Evolutionary conservation across 2,797 vertebrate species (phyloP).

Genomic region (Falco biarmicus): DNA sequence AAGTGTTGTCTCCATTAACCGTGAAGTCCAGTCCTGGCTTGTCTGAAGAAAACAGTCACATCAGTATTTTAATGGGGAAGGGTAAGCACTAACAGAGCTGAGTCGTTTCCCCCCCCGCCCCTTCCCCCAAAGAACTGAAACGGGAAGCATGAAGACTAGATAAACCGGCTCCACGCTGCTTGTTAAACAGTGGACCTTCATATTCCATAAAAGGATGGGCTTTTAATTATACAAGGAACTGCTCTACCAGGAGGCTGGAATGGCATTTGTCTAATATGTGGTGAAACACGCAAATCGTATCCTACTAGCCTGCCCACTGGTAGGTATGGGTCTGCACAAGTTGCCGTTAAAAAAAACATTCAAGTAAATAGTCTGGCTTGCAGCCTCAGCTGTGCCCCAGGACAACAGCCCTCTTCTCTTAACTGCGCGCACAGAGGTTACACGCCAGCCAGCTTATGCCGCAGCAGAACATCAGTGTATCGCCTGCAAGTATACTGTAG

Average conservation of each 20-base stretch:
- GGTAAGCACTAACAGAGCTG: not conserved
- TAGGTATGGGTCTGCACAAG: not conserved
- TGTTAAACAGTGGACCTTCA: not conserved
- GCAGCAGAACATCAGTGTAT: accelerated
- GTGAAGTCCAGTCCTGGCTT: not conserved
- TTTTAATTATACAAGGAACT: not conserved
- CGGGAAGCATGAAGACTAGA: not conserved
- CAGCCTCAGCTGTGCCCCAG: not conserved
- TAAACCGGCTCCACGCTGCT: not conserved
- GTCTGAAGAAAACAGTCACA: not conserved
- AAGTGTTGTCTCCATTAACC: not conserved
- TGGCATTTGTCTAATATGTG: not conserved
- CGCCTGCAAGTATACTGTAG: not conserved
- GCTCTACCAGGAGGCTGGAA: not conserved
- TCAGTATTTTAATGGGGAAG: not conserved
- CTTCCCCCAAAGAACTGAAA: not conserved
- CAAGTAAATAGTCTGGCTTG: not conserved
- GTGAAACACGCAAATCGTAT: accelerated
- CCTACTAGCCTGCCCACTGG: accelerated
- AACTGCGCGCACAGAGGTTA: not conserved
- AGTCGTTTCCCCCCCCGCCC: not conserved
- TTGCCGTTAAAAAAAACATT: not conserved
- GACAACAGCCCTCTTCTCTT: not conserved
- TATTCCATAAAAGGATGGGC: not conserved
- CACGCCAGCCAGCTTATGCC: not conserved